phyloP scores from a whole-genome alignment of 2,888 invertebrate genomes.

The Lycocerus yunnanus region DNA sequence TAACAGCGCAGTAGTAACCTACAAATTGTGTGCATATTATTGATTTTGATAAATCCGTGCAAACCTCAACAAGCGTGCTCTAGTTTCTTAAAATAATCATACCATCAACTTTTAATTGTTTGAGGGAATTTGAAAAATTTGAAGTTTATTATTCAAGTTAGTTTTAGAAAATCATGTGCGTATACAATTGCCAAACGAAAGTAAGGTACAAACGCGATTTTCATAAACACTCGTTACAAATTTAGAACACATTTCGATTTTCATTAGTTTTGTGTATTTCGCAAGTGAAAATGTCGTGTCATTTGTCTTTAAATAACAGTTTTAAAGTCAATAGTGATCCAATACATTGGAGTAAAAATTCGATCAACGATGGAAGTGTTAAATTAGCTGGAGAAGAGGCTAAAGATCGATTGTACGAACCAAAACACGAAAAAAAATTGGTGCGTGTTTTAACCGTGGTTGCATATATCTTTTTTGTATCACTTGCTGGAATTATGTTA shows the following conservation, averaged over 20 bases:
- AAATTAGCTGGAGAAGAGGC: conserved; percentile 69
- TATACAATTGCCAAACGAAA: not conserved
- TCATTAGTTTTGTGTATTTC: not conserved
- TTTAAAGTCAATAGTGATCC: conserved; percentile 36
- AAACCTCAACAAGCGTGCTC: conserved; percentile 46
- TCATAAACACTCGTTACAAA: conserved; percentile 9
- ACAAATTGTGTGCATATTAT: conserved; percentile 19
- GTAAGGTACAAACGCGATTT: conserved; percentile 11
- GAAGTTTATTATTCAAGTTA: not conserved
- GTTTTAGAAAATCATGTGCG: not conserved
- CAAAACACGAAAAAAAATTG: conserved; percentile 85
- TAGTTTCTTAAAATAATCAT: conserved; percentile 36
- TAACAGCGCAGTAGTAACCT: conserved; percentile 17
- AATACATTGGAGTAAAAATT: conserved; percentile 40
- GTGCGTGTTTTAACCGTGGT: conserved; percentile 90
- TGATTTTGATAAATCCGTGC: conserved; percentile 35
- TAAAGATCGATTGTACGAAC: conserved; percentile 76
- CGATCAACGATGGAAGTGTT: conserved; percentile 61
- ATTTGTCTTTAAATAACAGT: conserved; percentile 59
- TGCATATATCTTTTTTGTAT: conserved; percentile 92
- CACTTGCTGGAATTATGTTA: conserved; percentile 90
- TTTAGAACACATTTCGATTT: conserved; percentile 10
- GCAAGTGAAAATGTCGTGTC: conserved; percentile 60
- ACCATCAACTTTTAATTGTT: conserved; percentile 7
- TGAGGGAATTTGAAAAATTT: not conserved